Evolutionary conservation across 2,888 invertebrate genomes (phyloP).

Genomic region (Drosophila aldrichi): DNA sequence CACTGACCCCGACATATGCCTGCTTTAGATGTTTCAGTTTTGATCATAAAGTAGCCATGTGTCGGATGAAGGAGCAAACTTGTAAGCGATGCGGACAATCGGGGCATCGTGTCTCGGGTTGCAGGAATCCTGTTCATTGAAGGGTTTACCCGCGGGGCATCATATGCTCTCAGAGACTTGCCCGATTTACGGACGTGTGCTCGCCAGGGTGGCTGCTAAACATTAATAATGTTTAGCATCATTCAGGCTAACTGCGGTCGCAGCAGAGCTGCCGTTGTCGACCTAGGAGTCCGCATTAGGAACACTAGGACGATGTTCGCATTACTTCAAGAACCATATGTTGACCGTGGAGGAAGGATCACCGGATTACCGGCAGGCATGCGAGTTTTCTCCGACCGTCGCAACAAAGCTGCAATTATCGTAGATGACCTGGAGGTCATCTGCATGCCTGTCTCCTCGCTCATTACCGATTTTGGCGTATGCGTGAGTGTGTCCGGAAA

Average conservation of each 20-base stretch:
- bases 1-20: not conserved
- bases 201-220: not conserved
- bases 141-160: too few relatives aligned
- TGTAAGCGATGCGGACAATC: not conserved
- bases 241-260: not conserved
- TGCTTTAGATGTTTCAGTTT: not conserved
- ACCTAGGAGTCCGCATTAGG: not conserved
- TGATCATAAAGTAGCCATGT: not conserved
- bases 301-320: not conserved
- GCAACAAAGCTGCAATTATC: not conserved
- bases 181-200: not conserved
- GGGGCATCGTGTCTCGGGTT: not conserved
- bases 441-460: not conserved
- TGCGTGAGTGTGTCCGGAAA: not conserved
- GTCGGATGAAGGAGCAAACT: not conserved
- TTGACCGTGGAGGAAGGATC: constrained; percentile 2
- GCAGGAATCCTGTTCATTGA: not conserved
- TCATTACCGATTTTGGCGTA: not conserved
- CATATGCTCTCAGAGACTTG: not conserved
- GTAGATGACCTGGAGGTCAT: too few relatives aligned
- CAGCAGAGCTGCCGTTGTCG: not conserved
- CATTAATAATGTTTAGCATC: not conserved
- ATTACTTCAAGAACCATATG: not conserved
- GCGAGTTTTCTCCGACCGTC: not conserved
- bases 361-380: constrained; percentile 1